Evolutionary conservation across 2,113 vertebrate species (phyloP), one percentile per base, ranked within the genome.

Genomic region (Rutilus rutilus): DNA sequence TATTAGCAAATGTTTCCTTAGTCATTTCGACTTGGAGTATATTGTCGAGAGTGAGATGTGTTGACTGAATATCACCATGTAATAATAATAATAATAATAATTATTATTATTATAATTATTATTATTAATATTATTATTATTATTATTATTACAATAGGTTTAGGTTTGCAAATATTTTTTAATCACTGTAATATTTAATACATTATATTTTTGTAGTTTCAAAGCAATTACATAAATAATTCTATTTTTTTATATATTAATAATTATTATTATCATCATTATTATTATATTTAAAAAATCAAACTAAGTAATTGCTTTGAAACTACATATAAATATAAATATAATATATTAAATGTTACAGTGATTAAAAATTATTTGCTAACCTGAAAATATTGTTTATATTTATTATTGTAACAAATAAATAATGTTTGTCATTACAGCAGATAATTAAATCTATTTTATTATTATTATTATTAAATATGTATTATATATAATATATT

Each of bases 1-100:
- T 4, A 14, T 50, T 50, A 14, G 12, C 12, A 50, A 50, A 50
- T 75, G 27, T 42, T 57, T 42, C 7, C 19, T 82, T 47, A 39
- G 45, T 33, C 17, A 52, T 45, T 76, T 42, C 59, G 75, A n/a
- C 25, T 0, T 75, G 30, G 11, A 67, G 71, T 83, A 78, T 75
- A 86, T 65, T 79, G 25, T 76, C 52, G 42, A 39, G 52, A 81
- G 27, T 10, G 64, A 86, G 79, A 59, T 84, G 69, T 21, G 47
- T 45, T 64, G 59, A 82, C 50, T 45, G 81, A 87, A 87, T 87
- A 73, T 82, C 23, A 6, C 75, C 62, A 64, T 15, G 65, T 50
- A 54, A 12, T 54, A 50, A n/a, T 64, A 64, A 10, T 27, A 14
- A 3, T 39, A 39, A 39, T 39, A 6, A 39, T 39, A 8, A 47